Evolutionary conservation across 2,113 vertebrate genomes (phyloP), one percentile per base, ranked within the genome.

Genomic region (Psophia crepitans): DNA sequence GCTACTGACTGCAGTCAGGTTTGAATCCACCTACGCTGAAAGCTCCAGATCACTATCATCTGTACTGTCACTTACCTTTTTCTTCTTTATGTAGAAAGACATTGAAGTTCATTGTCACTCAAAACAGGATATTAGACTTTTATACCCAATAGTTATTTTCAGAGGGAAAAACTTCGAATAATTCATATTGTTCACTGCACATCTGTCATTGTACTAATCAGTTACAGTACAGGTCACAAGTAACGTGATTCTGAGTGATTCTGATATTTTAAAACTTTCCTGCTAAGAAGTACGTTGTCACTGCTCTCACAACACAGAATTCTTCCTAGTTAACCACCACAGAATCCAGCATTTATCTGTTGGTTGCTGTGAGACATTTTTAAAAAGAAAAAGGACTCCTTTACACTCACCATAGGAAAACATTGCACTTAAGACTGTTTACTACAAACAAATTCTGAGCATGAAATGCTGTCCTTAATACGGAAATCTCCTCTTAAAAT

Each of bases 341-440:
- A 85, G 58, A 90, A 90, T 28, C 48, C 85, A 87, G 57, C 24
- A 65, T 73, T 87, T 93, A 69, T 60, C 44, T 69, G 33, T 44
- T 2, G 1, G 39, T 46, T 0, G 0, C 37, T 26, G 58, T 3
- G 11, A 51, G 21, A 23, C 56, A 68, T 43, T 87, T 91, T 90
- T 65, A 22, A 49, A 69, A 63, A 87, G 37, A 74, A 54, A 87
- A 91, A 77, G 27, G 14, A 73, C 20, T 64, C 35, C 32, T 37
- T 48, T 80, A 61, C 44, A 71, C 5, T 26, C 53, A 48, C 5
- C 57, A 21, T 22, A 53, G 41, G 35, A 94, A 65, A 90, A 80
- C 79, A 22, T 1, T 13, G 15, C 51, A 64, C 27, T 73, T 64
- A 37, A 35, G n/a, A 71, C 30, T 76, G 54, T 54, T 78, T 13